Evolutionary conservation across 2,797 vertebrate genomes (phyloP).

Genomic region (Hippoglossus hippoglossus): DNA sequence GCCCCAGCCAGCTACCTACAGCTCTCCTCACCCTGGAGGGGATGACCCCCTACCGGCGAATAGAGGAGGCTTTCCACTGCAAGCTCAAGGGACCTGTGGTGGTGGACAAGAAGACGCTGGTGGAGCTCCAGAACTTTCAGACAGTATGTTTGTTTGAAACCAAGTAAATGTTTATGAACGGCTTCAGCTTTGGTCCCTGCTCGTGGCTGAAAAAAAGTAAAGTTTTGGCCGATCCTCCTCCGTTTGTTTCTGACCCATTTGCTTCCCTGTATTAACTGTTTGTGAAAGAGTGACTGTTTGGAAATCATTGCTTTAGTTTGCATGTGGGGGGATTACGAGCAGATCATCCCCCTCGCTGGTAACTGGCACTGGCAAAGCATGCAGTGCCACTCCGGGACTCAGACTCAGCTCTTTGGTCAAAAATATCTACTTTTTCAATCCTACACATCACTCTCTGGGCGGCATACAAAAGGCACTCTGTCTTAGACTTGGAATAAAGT

Average conservation of each 20-base stretch:
- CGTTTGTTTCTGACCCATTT: conserved; percentile 68
- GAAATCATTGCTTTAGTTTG: conserved; percentile 62
- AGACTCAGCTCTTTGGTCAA: conserved; percentile 66
- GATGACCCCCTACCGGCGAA: conserved; percentile 76
- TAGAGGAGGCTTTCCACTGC: conserved; percentile 95
- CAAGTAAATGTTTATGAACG: conserved; percentile 64
- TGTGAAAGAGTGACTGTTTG: conserved; percentile 66
- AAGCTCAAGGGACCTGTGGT: conserved; percentile 88
- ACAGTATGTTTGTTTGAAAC: conserved; percentile 86
- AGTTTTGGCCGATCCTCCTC: conserved; percentile 59
- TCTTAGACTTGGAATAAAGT: conserved; percentile 83
- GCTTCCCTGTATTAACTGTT: conserved; percentile 45
- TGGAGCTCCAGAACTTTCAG: conserved; percentile 95
- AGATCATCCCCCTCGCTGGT: conserved; percentile 67
- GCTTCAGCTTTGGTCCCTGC: conserved; percentile 40
- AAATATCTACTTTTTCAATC: conserved; percentile 75
- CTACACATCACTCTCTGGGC: conserved; percentile 78
- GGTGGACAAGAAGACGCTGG: conserved; percentile 93
- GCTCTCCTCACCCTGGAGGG: conserved; percentile 87
- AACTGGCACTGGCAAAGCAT: conserved; percentile 67
- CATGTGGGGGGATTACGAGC: conserved; percentile 67
- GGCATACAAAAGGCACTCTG: conserved; percentile 86
- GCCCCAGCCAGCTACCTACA: conserved; percentile 82
- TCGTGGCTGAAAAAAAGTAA: conserved; percentile 46
- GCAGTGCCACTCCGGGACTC: conserved; percentile 58